Base-by-base conservation (phyloP, 2,113 vertebrate species). In the Scopus umbretta region DNA sequence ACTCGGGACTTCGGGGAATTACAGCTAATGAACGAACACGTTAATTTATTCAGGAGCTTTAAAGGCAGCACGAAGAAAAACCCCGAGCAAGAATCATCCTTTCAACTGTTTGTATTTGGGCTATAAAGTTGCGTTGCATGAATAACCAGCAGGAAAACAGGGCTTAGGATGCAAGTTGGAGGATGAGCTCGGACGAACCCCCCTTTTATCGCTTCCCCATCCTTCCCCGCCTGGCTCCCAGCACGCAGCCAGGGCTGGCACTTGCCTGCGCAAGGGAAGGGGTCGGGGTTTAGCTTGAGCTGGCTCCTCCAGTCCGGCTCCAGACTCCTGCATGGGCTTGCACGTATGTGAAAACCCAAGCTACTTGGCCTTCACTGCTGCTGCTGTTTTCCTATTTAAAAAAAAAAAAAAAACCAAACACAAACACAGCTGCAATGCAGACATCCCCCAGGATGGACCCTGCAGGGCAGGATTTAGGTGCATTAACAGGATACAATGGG, bases 41-140 rank as follows among this genome's bases (percentile, higher is more conserved):
- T 89, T 95, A 58, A 95, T 92, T 96, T 92, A 66, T 30, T 75
- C 9, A 13, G 66, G 20, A 65, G 79, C 53, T 94, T 90, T 91
- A 88, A 63, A 62, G 55, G 49, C 5, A 1, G 76, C 58, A 16
- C 2, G 2, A 87, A 80, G 74, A 56, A 83, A 76, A 80, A 89
- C 10, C 40, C 67, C 13, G 36, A 75, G 49, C 23, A 34, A 73
- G 84, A 76, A 50, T 6, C 0, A 0, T 66, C 70, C 49, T 78
- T 84, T 56, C 86, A 80, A 26, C 27, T 9, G 1, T 23, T 66
- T 50, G 38, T 34, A 27, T 62, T 68, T 42, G 61, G 40, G 71
- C 52, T 80, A 29, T 16, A 9, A 86, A 53, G 88, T n/a, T 53
- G 43, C 6, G 68, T 16, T 85, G 53, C 0, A 8, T 29, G 15